Percentiles rank a stretch among this genome's conserved stretches.
phyloP scores from a whole-genome alignment of 2,797 vertebrate genomes.

The Sebastes iracundus region DNA sequence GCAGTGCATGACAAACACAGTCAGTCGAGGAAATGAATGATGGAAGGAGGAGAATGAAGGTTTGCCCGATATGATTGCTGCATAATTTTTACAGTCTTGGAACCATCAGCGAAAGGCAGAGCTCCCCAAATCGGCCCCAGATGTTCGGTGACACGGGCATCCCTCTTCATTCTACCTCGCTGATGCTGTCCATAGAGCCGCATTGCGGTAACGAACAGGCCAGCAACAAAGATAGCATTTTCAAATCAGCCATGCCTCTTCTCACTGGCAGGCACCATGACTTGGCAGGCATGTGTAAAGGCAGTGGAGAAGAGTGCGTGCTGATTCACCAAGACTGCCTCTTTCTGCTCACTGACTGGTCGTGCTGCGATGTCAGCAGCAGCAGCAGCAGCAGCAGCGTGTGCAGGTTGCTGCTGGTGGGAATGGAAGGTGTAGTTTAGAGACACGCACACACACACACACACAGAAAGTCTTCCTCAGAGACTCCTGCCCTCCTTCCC shows the following conservation, averaged over 20 bases:
- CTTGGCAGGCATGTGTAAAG: constrained; percentile 63
- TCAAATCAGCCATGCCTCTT: constrained; percentile 38
- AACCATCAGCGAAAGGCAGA: background rate
- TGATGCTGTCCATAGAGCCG: background rate
- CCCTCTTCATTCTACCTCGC: background rate
- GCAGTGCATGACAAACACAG: background rate
- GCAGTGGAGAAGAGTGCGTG: constrained; percentile 41
- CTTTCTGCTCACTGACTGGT: constrained; percentile 41
- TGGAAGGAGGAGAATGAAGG: background rate
- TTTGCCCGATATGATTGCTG: background rate
- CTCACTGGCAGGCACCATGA: constrained; percentile 45
- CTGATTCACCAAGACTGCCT: constrained; percentile 62
- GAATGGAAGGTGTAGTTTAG: constrained; percentile 7
- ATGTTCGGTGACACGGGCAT: constrained; percentile 27
- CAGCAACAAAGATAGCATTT: constrained; percentile 42
- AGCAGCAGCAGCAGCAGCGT: constrained; percentile 36
- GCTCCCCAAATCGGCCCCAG: constrained; percentile 1
- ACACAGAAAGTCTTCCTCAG: background rate
- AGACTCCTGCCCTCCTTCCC: constrained; percentile 39
- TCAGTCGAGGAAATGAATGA: background rate
- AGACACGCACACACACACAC: background rate
- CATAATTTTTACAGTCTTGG: background rate
- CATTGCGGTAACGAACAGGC: constrained; percentile 54
- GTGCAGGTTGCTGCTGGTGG: constrained; percentile 41
- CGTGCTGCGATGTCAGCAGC: constrained; percentile 50